Base-by-base conservation (phyloP, 2,888 invertebrate species). In the Temnothorax ravouxi region DNA sequence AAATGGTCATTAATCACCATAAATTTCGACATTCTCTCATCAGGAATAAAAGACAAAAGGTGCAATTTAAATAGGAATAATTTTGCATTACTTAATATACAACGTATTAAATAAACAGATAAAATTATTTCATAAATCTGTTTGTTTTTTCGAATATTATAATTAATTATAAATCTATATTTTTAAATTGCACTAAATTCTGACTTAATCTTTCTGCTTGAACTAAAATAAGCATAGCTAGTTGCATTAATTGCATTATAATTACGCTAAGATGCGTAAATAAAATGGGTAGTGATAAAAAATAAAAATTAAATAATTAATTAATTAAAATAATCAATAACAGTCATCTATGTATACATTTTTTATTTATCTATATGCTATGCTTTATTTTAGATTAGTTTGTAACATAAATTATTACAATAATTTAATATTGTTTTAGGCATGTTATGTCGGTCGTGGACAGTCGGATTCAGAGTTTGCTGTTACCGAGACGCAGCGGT, bases 1-100 rank as follows among this genome's bases (percentile, higher is more conserved):
- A 88, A 56, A 34, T n/a, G 59, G 67, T 82, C 83, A 86, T 88
- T 88, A 86, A 87, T 87, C 86, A 52, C 76, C 38, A 52, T 77
- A 77, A 85, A 88, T 88, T 88, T 77, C 29, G 29, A 72, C 44
- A 64, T 83, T 84, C 29, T 29, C 8, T 74, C 61, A 59, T 61
- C 61, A 74, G 47, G n/a, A 29, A 74, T 74, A 13, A n/a, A 29
- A 41, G 44, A 34, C n/a, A 74, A 74, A n/a, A 61, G 47, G 1
- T 18, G 25, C 25, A 11, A 29, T 25, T 41, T 56, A 50, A 50
- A 50, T 44, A 44, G 8, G 21, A 15, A 21, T 15, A 38, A n/a
- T 29, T 41, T 25, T 54, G 72, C 38, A 34, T 34, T 34, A 0
- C 5, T 74, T 74, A 44, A 59, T 6, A 13, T 29, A 44, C 29